phyloP scores from a whole-genome alignment of 2,113 vertebrate genomes.

The Prunella fulvescens region DNA sequence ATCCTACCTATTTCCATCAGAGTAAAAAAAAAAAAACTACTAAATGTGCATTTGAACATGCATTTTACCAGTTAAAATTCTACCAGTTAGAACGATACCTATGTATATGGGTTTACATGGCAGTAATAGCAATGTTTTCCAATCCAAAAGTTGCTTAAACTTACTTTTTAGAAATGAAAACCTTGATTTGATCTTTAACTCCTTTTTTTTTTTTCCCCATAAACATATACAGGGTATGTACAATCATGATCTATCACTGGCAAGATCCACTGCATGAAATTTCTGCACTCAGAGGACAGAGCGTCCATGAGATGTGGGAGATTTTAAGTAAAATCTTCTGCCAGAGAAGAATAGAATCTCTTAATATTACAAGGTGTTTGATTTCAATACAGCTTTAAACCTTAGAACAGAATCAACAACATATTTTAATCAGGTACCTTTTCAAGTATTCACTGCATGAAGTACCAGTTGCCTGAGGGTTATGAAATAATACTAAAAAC shows the following conservation, averaged over 20 bases:
- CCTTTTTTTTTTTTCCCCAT: not conserved
- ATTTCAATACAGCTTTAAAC: not conserved
- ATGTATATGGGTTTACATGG: not conserved
- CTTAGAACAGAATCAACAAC: slow-evolving; percentile 29
- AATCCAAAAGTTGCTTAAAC: not conserved
- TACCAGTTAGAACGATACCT: rapidly evolving
- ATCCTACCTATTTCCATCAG: not conserved
- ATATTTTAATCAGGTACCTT: slow-evolving; percentile 69
- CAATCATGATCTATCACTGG: not conserved
- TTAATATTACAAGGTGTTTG: not conserved
- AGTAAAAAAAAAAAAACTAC: not conserved
- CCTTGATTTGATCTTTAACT: not conserved
- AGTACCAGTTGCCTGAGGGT: slow-evolving; percentile 77
- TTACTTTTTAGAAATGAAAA: not conserved
- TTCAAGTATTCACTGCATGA: slow-evolving; percentile 76
- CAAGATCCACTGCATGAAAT: not conserved
- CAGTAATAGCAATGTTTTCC: not conserved
- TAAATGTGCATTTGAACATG: not conserved
- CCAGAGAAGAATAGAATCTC: not conserved
- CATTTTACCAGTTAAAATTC: not conserved
- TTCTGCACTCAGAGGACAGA: not conserved
- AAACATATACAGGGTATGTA: not conserved
- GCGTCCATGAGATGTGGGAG: not conserved
- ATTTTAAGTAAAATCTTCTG: not conserved
- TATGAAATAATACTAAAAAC: slow-evolving; percentile 92